Evolutionary conservation across 53 echinoderm and acorn worm genomes (phyloP).

Genomic region (Luidia sarsii): DNA sequence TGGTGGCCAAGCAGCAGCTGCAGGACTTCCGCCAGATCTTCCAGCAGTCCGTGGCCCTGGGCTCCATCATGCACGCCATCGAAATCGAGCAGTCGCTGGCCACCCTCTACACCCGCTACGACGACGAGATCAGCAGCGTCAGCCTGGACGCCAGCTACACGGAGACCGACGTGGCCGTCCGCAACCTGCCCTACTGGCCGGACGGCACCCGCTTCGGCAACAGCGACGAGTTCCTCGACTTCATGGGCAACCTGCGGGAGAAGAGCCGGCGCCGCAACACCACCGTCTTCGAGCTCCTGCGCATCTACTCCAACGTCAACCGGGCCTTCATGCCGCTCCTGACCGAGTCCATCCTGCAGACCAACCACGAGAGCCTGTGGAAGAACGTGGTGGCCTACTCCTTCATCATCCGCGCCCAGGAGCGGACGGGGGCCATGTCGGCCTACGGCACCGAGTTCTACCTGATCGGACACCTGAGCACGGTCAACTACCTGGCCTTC

Average conservation of each 20-base stretch:
- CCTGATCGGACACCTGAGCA: slow-evolving; percentile 24
- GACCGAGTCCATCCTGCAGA: slow-evolving; percentile 36
- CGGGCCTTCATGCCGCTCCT: slow-evolving; percentile 63
- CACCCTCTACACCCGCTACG: slow-evolving; percentile 33
- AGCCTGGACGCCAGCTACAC: slow-evolving; percentile 23
- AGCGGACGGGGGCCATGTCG: slow-evolving; percentile 61
- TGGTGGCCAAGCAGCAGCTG: not conserved
- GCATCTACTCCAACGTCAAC: slow-evolving; percentile 62
- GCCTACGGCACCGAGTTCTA: slow-evolving; percentile 65
- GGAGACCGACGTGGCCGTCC: slow-evolving; percentile 12
- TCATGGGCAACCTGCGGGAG: slow-evolving; percentile 25
- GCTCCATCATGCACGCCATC: slow-evolving; percentile 40
- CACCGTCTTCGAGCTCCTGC: slow-evolving; percentile 45
- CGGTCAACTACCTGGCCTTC: slow-evolving; percentile 41
- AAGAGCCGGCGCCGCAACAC: not conserved
- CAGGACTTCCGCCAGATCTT: slow-evolving; percentile 1
- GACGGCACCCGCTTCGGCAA: slow-evolving; percentile 19
- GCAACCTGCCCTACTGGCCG: slow-evolving; percentile 17
- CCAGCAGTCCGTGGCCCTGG: slow-evolving; percentile 17
- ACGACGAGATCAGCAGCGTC: slow-evolving; percentile 31
- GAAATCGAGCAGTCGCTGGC: slow-evolving; percentile 29
- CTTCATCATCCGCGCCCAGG: slow-evolving; percentile 72
- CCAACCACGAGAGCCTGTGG: slow-evolving; percentile 52
- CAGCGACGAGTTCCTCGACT: slow-evolving; percentile 7
- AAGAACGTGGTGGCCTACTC: slow-evolving; percentile 63